Evolutionary conservation across 37 sponge, comb jelly and placozoan species (phyloP).

Genomic region (Mnemiopsis leidyi): DNA sequence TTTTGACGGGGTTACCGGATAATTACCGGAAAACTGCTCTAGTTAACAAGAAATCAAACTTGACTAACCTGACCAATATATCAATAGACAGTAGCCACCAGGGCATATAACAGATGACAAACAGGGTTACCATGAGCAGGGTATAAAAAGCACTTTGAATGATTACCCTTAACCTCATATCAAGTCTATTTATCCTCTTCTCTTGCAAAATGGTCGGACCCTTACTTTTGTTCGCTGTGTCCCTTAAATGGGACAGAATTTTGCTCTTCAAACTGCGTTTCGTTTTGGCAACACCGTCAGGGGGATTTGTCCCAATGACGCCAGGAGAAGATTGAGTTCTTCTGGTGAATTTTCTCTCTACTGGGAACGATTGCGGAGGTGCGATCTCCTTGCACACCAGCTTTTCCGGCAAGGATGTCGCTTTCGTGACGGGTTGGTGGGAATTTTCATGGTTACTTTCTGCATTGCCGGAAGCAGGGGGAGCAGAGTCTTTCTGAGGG

Average conservation of each 20-base stretch:
- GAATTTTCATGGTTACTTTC: too few relatives aligned
- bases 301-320: neutral
- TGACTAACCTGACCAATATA: slow-evolving; percentile 27
- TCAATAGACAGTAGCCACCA: slow-evolving; percentile 45
- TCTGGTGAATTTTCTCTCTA: neutral
- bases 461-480: too few relatives aligned
- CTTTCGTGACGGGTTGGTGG: neutral
- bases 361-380: neutral
- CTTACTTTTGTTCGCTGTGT: neutral
- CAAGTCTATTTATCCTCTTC: slow-evolving; percentile 6
- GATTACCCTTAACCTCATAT: slow-evolving; percentile 2
- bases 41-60: too few relatives aligned
- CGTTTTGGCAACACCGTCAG: neutral
- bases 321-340: neutral
- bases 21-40: too few relatives aligned
- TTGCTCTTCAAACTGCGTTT: neutral
- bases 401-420: neutral
- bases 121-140: slow-evolving; percentile 26
- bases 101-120: slow-evolving; percentile 37
- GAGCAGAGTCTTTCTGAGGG: neutral
- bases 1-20: too few relatives aligned
- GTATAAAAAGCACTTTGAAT: slow-evolving; percentile 20
- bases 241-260: neutral
- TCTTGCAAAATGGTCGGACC: neutral
- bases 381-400: neutral